These are phyloP conservation scores for Semotilus atromaculatus DNA, from an alignment of 2,797 vertebrate genomes.

Conservation along the genomic window DNA sequence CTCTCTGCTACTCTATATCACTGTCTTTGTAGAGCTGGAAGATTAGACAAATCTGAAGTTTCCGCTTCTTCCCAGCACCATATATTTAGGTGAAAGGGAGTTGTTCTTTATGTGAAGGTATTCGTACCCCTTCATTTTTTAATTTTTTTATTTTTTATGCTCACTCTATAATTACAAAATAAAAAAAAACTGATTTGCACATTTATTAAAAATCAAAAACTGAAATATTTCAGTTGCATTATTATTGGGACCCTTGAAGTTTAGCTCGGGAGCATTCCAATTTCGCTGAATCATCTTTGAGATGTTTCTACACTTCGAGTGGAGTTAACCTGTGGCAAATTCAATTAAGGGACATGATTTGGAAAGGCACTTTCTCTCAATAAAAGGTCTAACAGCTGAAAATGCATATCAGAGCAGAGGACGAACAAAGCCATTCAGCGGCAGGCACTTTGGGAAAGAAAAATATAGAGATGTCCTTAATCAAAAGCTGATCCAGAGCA, in stretches of 20 bases:
- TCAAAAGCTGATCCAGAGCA: background rate
- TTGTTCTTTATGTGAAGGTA: background rate
- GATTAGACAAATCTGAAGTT: background rate
- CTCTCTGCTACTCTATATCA: background rate
- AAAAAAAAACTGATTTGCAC: background rate
- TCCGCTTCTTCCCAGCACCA: background rate
- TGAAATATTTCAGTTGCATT: too few species aligned
- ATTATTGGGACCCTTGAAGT: too few species aligned
- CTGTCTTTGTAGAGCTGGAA: slow-evolving; percentile 4
- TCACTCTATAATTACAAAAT: background rate
- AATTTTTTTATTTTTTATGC: too few species aligned
- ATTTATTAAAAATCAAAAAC: too few species aligned
- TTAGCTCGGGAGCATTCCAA: too few species aligned
- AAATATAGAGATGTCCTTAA: background rate
- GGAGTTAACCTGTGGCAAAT: background rate
- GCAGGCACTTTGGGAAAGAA: too few species aligned
- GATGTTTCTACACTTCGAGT: background rate
- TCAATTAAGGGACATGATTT: background rate
- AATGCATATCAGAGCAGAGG: too few species aligned
- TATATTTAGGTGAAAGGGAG: too few species aligned
- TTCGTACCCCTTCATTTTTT: background rate
- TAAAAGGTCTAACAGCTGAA: too few species aligned
- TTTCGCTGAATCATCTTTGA: too few species aligned
- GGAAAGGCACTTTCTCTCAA: too few species aligned
- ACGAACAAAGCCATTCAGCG: too few species aligned